Conservation (phyloP, 1,140 invertebrate genomes). For the Leucophenga varia region DNA sequence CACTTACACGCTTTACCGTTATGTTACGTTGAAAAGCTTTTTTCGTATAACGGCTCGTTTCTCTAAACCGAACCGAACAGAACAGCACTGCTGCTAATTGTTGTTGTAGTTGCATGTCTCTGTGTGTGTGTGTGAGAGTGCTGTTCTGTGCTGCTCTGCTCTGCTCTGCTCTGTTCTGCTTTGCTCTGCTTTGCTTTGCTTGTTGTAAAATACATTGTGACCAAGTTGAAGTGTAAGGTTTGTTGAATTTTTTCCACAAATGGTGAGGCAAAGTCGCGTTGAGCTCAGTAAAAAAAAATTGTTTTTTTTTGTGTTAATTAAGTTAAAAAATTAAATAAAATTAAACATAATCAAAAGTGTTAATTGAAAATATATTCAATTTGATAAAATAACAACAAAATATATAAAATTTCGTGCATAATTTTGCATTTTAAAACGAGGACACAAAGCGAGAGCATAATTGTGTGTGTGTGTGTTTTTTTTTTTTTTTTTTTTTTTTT, state of each 20-base stretch:
- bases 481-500: too few species aligned
- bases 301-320: not conserved
- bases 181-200: slow-evolving; percentile 31
- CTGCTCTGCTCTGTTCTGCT: slow-evolving; percentile 28
- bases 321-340: too few species aligned
- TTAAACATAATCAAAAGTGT: slow-evolving; percentile 2
- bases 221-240: slow-evolving; percentile 19
- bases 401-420: too few species aligned
- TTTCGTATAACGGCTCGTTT: slow-evolving; percentile 12
- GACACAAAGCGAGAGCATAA: too few species aligned
- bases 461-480: too few species aligned
- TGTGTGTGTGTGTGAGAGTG: slow-evolving; percentile 9
- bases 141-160: slow-evolving; percentile 28
- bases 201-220: slow-evolving; percentile 13
- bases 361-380: too few species aligned
- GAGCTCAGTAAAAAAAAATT: slow-evolving; percentile 16
- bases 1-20: not conserved
- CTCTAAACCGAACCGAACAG: slow-evolving; percentile 21
- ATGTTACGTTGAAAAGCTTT: not conserved
- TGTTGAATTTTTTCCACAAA: slow-evolving; percentile 26
- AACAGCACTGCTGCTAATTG: slow-evolving; percentile 8
- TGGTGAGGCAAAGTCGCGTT: slow-evolving; percentile 22
- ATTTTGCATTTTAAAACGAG: too few species aligned
- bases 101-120: not conserved
- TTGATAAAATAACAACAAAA: too few species aligned